Evolutionary conservation across 2,888 invertebrate species (phyloP).

Genomic region (Lepas anatifera): DNA sequence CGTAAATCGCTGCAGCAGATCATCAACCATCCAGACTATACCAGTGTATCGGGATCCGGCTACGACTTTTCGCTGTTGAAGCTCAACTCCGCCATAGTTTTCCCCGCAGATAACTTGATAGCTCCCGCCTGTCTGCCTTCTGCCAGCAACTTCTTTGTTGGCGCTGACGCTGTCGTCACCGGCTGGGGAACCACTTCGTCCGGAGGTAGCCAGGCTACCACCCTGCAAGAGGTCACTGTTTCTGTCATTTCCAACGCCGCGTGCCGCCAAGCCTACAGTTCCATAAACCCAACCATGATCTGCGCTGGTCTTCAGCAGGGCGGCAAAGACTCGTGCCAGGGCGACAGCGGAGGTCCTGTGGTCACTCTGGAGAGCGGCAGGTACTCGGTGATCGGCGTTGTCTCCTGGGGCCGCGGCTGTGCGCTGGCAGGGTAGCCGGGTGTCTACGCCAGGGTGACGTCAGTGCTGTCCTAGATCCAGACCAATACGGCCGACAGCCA

Average conservation of each 20-base stretch:
- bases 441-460: too few species aligned
- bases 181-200: background rate
- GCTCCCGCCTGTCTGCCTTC: background rate
- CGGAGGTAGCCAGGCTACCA: background rate
- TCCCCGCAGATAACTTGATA: background rate
- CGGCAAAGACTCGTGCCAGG: too few species aligned
- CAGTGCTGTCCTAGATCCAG: too few species aligned
- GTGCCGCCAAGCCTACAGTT: background rate
- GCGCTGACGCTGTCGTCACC: background rate
- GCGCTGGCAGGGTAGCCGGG: too few species aligned
- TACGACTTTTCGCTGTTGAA: background rate
- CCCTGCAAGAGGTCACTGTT: background rate
- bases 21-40: background rate
- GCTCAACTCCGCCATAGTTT: background rate
- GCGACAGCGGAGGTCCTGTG: too few species aligned
- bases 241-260: background rate
- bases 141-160: background rate
- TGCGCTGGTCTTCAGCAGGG: too few species aligned
- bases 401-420: too few species aligned
- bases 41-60: background rate
- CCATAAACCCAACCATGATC: too few species aligned
- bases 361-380: too few species aligned
- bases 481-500: too few species aligned
- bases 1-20: background rate
- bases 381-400: too few species aligned